phyloP scores from a whole-genome alignment of 2,113 vertebrate genomes.

The Hiodon tergisus region DNA sequence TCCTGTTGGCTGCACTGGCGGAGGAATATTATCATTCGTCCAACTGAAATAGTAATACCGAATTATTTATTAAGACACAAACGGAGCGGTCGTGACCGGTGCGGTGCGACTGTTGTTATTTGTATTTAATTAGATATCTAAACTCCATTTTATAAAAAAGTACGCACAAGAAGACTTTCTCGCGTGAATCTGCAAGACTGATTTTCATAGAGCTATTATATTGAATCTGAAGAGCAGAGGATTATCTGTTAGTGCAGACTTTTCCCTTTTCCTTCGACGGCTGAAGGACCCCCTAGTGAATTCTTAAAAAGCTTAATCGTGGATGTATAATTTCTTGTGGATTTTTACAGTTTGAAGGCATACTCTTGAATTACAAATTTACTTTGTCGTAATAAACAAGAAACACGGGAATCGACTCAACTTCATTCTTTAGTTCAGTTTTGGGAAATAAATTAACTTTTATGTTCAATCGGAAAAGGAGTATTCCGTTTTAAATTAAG shows the following conservation, averaged over 20 bases:
- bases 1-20: too few relatives aligned
- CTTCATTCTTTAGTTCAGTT: conserved; percentile 6
- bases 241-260: not conserved
- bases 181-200: not conserved
- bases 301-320: not conserved
- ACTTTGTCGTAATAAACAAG: not conserved
- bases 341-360: not conserved
- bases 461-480: conserved; percentile 19
- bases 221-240: not conserved
- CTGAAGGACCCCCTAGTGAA: too few relatives aligned
- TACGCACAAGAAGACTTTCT: not conserved
- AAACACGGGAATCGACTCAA: not conserved
- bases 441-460: conserved; percentile 2
- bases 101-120: too few relatives aligned
- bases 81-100: not conserved
- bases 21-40: too few relatives aligned
- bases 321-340: not conserved
- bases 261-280: too few relatives aligned
- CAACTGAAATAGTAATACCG: not conserved
- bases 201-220: conserved; percentile 1
- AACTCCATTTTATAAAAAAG: not conserved
- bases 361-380: not conserved
- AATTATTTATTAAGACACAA: not conserved
- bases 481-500: conserved; percentile 40
- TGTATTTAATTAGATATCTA: too few relatives aligned